Evolutionary conservation across 2,888 invertebrate genomes (phyloP).

Genomic region (Heteropelma amictum): DNA sequence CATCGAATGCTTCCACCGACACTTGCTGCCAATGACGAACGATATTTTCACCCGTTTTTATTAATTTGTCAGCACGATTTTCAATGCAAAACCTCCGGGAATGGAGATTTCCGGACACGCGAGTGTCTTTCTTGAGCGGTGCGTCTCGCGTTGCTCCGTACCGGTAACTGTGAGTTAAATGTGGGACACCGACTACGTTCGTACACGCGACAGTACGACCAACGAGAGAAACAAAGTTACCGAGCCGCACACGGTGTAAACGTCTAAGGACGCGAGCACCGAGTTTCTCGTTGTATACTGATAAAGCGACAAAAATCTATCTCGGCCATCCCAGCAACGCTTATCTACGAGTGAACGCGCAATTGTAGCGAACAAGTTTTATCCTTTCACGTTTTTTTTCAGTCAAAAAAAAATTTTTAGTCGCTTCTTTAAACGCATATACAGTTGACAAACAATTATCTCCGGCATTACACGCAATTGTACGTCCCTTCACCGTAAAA

Average conservation of each 20-base stretch:
- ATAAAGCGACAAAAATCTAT: neutral
- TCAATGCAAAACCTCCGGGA: neutral
- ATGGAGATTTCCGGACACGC: slow-evolving; percentile 1
- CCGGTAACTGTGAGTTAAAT: slow-evolving; percentile 51
- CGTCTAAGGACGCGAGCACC: slow-evolving; percentile 6
- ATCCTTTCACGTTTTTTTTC: too few species aligned
- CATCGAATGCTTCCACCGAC: neutral
- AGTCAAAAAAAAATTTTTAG: too few species aligned
- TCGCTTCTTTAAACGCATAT: too few species aligned
- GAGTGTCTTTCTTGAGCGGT: slow-evolving; percentile 9
- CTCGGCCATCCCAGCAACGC: too few species aligned
- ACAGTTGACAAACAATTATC: too few species aligned
- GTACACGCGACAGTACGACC: slow-evolving; percentile 31
- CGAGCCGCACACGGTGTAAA: neutral
- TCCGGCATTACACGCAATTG: too few species aligned
- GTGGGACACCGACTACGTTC: slow-evolving; percentile 38
- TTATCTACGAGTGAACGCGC: too few species aligned
- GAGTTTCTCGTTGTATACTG: neutral
- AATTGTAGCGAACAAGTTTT: too few species aligned
- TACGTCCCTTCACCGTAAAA: too few species aligned
- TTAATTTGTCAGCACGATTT: too few species aligned
- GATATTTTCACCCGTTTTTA: neutral
- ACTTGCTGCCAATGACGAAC: neutral
- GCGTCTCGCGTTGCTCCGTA: slow-evolving; percentile 52
- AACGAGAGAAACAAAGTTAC: slow-evolving; percentile 33